These are phyloP conservation scores for Sesamia inferens DNA, from an alignment of 2,888 invertebrate genomes.

Conservation along the genomic window DNA sequence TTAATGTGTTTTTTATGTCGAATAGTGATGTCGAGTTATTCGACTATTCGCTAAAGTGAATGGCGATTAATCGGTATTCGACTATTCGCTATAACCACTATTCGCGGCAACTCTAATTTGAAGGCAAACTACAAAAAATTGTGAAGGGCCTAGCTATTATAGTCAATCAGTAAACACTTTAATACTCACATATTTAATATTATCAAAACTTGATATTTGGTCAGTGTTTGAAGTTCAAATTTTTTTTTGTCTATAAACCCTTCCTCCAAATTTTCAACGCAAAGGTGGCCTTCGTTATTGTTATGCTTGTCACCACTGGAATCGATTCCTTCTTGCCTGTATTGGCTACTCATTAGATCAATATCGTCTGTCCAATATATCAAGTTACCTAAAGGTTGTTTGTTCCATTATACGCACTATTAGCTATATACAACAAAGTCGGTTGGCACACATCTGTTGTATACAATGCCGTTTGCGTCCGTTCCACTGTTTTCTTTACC, in stretches of 20 bases:
- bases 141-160: background rate
- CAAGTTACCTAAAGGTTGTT: slow-evolving; percentile 24
- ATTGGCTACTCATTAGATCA: background rate
- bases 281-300: background rate
- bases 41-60: no score
- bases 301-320: background rate
- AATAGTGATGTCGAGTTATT: no score
- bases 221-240: slow-evolving; percentile 7
- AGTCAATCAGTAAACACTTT: slow-evolving; percentile 16
- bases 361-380: slow-evolving; percentile 15
- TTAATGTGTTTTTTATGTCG: no score
- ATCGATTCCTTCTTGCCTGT: slow-evolving; percentile 2
- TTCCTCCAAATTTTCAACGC: background rate
- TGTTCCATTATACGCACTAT: slow-evolving; percentile 34
- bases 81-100: no score
- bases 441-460: slow-evolving; percentile 55
- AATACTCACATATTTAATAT: background rate
- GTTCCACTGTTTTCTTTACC: slow-evolving; percentile 70
- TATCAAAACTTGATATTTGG: background rate
- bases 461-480: slow-evolving; percentile 55
- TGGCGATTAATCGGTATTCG: no score
- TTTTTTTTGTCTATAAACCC: background rate
- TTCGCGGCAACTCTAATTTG: no score
- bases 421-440: slow-evolving; percentile 42
- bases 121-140: slow-evolving; percentile 22